These are phyloP conservation scores for Enhydra lutris DNA, from an alignment of 2,113 vertebrate genomes.

Conservation along the genomic window DNA sequence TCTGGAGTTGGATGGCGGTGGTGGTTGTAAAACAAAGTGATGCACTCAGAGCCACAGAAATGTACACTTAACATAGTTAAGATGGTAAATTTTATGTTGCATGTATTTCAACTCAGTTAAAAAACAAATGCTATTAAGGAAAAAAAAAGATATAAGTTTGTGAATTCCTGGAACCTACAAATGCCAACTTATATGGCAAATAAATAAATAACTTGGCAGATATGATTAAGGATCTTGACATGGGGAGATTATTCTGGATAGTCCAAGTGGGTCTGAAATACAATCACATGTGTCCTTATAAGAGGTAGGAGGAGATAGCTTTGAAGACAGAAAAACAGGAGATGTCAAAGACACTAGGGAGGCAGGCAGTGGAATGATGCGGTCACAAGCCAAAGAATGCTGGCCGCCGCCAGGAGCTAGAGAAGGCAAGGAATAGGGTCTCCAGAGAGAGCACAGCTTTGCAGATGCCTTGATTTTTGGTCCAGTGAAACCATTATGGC, in stretches of 20 bases:
- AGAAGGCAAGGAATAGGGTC: background rate
- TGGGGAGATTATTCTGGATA: background rate
- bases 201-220: background rate
- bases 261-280: background rate
- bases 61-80: background rate
- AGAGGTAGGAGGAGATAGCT: background rate
- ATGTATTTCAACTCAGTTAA: background rate
- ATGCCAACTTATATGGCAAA: background rate
- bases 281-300: background rate
- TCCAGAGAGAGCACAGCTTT: background rate
- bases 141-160: background rate
- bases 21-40: background rate
- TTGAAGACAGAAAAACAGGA: background rate
- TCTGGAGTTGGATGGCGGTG: background rate
- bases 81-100: background rate
- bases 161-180: background rate
- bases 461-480: background rate
- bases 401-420: background rate
- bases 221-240: background rate
- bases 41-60: background rate
- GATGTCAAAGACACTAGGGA: background rate
- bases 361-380: background rate
- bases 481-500: background rate
- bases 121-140: background rate
- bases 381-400: background rate